Conservation (phyloP, 2,797 vertebrate species). For the Sphenopsis melanotis region DNA sequence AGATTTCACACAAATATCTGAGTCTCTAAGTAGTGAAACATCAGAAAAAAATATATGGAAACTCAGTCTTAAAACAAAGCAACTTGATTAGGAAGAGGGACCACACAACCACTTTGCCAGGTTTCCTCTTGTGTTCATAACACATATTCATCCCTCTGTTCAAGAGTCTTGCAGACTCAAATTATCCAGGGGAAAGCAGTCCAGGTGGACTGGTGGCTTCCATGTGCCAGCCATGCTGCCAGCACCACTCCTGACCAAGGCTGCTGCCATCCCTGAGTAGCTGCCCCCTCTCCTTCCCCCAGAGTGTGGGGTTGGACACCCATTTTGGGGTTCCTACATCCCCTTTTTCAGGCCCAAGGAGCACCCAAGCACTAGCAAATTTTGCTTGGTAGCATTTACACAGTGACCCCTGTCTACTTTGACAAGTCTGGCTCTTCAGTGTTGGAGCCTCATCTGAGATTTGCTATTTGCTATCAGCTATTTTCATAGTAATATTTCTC, state of each 20-base stretch:
- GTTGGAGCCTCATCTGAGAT: not conserved
- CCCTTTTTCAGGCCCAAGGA: not conserved
- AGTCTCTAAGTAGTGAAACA: not conserved
- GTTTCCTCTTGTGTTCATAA: not conserved
- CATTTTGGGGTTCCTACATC: not conserved
- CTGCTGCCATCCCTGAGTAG: not conserved
- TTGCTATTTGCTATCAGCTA: not conserved
- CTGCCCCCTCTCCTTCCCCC: not conserved
- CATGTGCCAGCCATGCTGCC: not conserved
- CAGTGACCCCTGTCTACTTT: not conserved
- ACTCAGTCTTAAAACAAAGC: not conserved
- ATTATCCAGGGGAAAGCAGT: not conserved
- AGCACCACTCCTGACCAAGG: not conserved
- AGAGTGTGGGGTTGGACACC: not conserved
- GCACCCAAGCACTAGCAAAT: not conserved
- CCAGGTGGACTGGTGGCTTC: not conserved
- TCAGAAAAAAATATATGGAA: not conserved
- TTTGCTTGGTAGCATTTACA: not conserved
- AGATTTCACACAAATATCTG: not conserved
- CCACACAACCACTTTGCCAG: not conserved
- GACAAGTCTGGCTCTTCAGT: not conserved
- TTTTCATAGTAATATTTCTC: not conserved
- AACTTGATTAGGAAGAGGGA: not conserved
- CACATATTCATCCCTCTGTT: not conserved
- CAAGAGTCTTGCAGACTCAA: not conserved